Evolutionary conservation across 2,113 vertebrate species (phyloP), one percentile per base, ranked within the genome.

Genomic region (Gymnocephalus cernua): DNA sequence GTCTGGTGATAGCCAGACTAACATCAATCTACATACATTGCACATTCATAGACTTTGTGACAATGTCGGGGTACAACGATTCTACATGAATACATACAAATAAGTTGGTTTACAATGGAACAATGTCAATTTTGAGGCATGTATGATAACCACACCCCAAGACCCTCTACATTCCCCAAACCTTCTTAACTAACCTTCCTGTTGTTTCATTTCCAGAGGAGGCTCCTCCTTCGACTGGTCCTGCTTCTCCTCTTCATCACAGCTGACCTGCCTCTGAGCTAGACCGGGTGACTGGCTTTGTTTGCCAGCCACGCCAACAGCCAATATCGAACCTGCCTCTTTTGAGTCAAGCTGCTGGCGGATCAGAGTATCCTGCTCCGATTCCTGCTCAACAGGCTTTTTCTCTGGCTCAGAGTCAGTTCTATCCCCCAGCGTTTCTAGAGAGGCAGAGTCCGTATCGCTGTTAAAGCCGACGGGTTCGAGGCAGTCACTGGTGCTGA

Each of bases 211-310:
- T 14, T 86, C 95, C 86, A 90, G 94, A 76, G 87, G 83, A 6
- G 94, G 94, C 0, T 96, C 96, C 3, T 97, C 97, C 88, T 97
- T 97, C 7, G 95, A 93, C 91, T 90, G 91, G 90, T 95, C 96
- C 44, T 85, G 93, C 91, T 97, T 98, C 86, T 97, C 96, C 44
- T 94, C 94, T 47, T 88, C 91, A 0, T 88, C 81, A 59, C 71
- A 58, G 62, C 73, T 86, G 23, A 45, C 77, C 45, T 54, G 80
- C 23, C 45, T 87, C 58, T 14, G 83, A 7, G n/a, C 27, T 1
- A 7, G 25, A 41, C 11, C 19, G 0, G 81, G 19, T 0, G 78
- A 38, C 44, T 29, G 66, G 23, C 38, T 50, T 62, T 10, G 79
- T 68, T 74, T 81, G 79, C 56, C 35, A 47, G 64, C 11, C 21